phyloP scores from a whole-genome alignment of 2,888 invertebrate genomes.

The Dioctria rufipes region DNA sequence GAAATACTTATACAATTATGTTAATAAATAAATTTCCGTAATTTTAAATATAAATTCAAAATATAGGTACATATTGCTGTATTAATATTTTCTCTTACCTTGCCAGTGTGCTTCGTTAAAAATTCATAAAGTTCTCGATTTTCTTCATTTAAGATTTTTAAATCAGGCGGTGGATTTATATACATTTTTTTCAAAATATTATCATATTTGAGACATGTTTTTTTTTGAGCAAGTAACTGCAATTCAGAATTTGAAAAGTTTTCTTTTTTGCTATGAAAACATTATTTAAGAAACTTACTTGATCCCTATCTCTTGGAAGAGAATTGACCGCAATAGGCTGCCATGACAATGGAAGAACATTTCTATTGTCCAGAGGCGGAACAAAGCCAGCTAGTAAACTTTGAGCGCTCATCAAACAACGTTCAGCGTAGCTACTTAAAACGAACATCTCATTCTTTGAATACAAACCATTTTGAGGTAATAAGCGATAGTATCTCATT shows the following conservation, averaged over 20 bases:
- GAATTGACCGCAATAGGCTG: slow-evolving; percentile 91
- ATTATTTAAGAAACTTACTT: slow-evolving; percentile 73
- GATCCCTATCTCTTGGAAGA: slow-evolving; percentile 79
- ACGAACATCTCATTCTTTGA: slow-evolving; percentile 76
- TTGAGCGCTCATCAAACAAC: slow-evolving; percentile 86
- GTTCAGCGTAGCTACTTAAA: slow-evolving; percentile 84
- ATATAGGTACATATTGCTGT: too few species aligned
- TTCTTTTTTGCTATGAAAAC: too few species aligned
- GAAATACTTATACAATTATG: too few species aligned
- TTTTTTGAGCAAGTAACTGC: slow-evolving; percentile 71
- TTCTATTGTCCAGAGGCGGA: slow-evolving; percentile 69
- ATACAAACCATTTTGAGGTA: slow-evolving; percentile 76
- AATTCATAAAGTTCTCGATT: slow-evolving; percentile 77
- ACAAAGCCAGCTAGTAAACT: slow-evolving; percentile 82
- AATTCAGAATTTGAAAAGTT: not conserved
- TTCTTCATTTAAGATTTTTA: slow-evolving; percentile 72
- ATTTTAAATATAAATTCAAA: too few species aligned
- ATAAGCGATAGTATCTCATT: slow-evolving; percentile 78
- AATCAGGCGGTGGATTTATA: slow-evolving; percentile 72
- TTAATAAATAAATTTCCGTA: too few species aligned
- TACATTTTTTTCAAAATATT: slow-evolving; percentile 72
- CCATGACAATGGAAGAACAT: slow-evolving; percentile 77
- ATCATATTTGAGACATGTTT: slow-evolving; percentile 74
- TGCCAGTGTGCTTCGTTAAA: slow-evolving; percentile 75
- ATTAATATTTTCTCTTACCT: slow-evolving; percentile 61